Percentiles rank a stretch among this genome's conserved stretches.
Conservation (phyloP, 2,113 vertebrate genomes). For the Alouatta palliata region DNA sequence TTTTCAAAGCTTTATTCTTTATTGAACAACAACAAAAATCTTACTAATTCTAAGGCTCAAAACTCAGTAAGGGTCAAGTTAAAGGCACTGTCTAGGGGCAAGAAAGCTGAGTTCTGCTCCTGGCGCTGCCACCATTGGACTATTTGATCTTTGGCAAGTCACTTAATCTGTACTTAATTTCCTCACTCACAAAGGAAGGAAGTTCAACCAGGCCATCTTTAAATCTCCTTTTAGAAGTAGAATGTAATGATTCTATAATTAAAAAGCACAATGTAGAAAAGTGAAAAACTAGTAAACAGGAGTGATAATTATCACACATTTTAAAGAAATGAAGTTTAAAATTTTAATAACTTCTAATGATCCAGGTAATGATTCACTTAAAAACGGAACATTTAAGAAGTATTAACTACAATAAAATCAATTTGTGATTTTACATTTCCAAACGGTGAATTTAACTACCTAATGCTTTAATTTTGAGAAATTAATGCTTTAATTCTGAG, state of each 20-base stretch:
- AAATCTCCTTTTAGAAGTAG: slow-evolving; percentile 32
- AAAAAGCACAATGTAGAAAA: neutral
- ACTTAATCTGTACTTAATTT: slow-evolving; percentile 32
- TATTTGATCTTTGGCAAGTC: slow-evolving; percentile 11
- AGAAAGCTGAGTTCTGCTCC: neutral
- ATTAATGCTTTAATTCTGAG: neutral
- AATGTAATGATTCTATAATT: neutral
- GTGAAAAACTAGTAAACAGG: neutral
- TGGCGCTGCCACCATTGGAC: neutral
- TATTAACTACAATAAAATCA: neutral
- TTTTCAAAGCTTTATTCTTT: neutral
- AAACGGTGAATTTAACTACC: neutral
- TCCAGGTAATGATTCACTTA: neutral
- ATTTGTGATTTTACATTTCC: neutral
- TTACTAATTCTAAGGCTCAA: neutral
- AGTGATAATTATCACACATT: neutral
- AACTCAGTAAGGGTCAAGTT: neutral
- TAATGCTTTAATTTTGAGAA: neutral
- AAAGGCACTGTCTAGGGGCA: neutral
- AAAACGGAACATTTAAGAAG: neutral
- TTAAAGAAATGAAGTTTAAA: neutral
- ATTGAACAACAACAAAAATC: neutral
- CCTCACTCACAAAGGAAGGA: slow-evolving; percentile 56
- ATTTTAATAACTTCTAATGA: neutral
- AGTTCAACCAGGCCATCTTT: slow-evolving; percentile 34